Evolutionary conservation across 2,797 vertebrate species (phyloP), one percentile per base, ranked within the genome.

Genomic region (Halcyon chelicuti): DNA sequence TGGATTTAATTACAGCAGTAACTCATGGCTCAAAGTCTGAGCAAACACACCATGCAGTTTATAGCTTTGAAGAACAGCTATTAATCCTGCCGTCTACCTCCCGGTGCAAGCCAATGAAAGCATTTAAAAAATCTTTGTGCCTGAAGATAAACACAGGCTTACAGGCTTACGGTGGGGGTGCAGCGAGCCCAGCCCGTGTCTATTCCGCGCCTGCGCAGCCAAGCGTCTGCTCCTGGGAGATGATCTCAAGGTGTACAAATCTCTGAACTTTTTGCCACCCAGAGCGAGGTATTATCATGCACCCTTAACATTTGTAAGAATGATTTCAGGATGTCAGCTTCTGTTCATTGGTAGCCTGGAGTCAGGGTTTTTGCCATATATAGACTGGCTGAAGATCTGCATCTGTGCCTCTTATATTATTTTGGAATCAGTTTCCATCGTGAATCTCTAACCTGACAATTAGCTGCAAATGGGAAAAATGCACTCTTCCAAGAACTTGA

Each of bases 1-100:
- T 96, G 94, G 96, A 97, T 98, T 97, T 98, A 97, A 98, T 98
- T 97, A 97, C 87, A 90, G 87, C 94, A 85, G 94, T 97, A 98
- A 97, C 96, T 98, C 97, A 97, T 65, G 80, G 88, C 90, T 95
- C 93, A 94, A 97, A 96, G 93, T 97, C 95, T 96, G 88, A 96
- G 96, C 94, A 97, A 97, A 96, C 90, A 93, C 79, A 93, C 89
- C 66, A 14, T 66, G 70, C 75, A 88, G 88, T 96, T 97, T 96
- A 96, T 84, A 66, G 96, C 74, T 92, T 83, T 96, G 94, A 96
- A 94, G 93, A 92, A 60, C 80, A 86, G 81, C 89, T 91, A 97
- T 97, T 96, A 96, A 97, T 98, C 84, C 92, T 96, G 66, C 83
- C 2, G 0, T 75, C 91, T 77, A 78, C 91, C 90, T 94, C 37